These are phyloP conservation scores for Drosophila paulistorum DNA, from an alignment of 1,140 invertebrate genomes.

Conservation along the genomic window DNA sequence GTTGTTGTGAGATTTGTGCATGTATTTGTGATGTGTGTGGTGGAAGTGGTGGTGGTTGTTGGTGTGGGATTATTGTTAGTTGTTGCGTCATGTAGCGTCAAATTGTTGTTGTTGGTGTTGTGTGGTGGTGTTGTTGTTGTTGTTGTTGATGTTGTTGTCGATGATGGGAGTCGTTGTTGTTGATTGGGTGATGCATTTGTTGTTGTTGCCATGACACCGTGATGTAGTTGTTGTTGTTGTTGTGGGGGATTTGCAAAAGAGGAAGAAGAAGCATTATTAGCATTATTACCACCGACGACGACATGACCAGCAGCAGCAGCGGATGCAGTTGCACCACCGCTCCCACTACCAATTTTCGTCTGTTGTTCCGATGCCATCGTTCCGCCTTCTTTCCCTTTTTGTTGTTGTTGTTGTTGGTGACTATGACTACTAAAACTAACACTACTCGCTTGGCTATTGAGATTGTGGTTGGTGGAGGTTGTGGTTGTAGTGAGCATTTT, in stretches of 20 bases:
- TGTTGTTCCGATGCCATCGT: slow-evolving; percentile 74
- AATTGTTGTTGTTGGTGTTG: slow-evolving; percentile 56
- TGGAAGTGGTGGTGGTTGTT: slow-evolving; percentile 52
- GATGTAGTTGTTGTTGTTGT: slow-evolving; percentile 73
- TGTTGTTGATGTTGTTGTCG: slow-evolving; percentile 38
- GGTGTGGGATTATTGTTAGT: slow-evolving; percentile 37
- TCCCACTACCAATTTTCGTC: slow-evolving; percentile 82
- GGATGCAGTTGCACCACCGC: slow-evolving; percentile 73
- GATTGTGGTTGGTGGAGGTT: slow-evolving; percentile 50
- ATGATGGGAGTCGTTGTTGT: slow-evolving; percentile 67
- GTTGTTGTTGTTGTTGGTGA: slow-evolving; percentile 51
- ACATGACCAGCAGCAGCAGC: slow-evolving; percentile 80
- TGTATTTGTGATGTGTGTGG: slow-evolving; percentile 57
- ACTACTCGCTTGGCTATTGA: slow-evolving; percentile 69
- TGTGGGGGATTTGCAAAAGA: slow-evolving; percentile 83
- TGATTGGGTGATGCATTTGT: slow-evolving; percentile 49
- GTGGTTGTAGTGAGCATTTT: slow-evolving; percentile 52
- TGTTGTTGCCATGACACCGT: slow-evolving; percentile 69
- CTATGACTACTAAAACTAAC: slow-evolving; percentile 65
- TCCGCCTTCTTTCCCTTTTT: slow-evolving; percentile 83
- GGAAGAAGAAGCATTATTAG: slow-evolving; percentile 83
- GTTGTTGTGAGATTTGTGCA: slow-evolving; percentile 74
- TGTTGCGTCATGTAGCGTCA: slow-evolving; percentile 31
- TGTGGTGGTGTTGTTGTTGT: slow-evolving; percentile 47
- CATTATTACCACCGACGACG: slow-evolving; percentile 83